Percentiles rank a stretch among this genome's conserved stretches.
Conservation (phyloP, 2,113 vertebrate species). For the Catagonus wagneri region DNA sequence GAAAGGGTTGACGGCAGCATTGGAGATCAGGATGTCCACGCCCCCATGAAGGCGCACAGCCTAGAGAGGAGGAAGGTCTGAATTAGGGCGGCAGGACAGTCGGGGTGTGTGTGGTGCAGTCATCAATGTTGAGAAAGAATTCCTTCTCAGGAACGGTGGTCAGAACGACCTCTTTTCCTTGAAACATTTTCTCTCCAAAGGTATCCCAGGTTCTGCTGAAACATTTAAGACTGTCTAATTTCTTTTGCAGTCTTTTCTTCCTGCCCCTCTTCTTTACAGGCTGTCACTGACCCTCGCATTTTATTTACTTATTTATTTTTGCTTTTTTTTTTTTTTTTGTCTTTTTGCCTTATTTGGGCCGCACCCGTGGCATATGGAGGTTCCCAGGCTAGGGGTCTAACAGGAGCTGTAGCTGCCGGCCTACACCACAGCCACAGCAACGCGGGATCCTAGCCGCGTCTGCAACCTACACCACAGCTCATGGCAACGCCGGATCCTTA, state of each 20-base stretch:
- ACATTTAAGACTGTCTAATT: not conserved
- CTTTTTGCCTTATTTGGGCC: too few species aligned
- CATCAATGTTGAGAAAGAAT: not conserved
- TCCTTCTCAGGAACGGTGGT: constrained; percentile 15
- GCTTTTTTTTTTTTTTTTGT: too few species aligned
- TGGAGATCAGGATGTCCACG: constrained; percentile 94
- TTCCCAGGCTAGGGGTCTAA: too few species aligned
- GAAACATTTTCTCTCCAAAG: constrained; percentile 8
- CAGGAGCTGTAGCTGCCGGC: too few species aligned
- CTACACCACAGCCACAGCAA: too few species aligned
- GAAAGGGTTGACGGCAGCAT: constrained; percentile 93
- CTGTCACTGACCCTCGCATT: not conserved
- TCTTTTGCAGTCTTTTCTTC: not conserved
- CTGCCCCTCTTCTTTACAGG: not conserved
- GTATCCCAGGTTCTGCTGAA: not conserved
- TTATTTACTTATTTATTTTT: too few species aligned
- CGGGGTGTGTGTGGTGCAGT: not conserved
- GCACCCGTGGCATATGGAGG: too few species aligned
- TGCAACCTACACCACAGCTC: too few species aligned
- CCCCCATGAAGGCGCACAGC: constrained; percentile 90
- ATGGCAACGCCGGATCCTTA: too few species aligned
- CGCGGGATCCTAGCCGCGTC: too few species aligned
- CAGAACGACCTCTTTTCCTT: constrained; percentile 4
- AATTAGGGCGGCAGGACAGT: not conserved
- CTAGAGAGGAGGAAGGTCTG: constrained; percentile 38